phyloP scores from a whole-genome alignment of 2,888 invertebrate genomes.

The Cantharis rufa region DNA sequence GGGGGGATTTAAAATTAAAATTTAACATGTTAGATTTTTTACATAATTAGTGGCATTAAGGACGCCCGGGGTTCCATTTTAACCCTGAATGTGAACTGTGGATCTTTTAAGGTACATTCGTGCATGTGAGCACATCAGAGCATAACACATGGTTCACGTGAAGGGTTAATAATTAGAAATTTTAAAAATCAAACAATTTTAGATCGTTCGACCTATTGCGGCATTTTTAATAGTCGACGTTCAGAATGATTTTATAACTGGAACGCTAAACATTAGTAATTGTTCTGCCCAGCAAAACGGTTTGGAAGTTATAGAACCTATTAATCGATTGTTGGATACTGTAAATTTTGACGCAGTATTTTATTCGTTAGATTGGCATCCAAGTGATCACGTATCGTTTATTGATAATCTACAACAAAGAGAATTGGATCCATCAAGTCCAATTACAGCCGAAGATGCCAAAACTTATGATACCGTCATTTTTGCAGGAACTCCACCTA shows the following conservation, averaged over 20 bases:
- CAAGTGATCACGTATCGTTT: conserved; percentile 93
- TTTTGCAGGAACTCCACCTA: conserved; percentile 83
- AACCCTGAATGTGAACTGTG: too few species aligned
- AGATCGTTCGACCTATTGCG: conserved; percentile 84
- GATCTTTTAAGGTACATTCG: too few species aligned
- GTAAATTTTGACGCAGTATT: conserved; percentile 86
- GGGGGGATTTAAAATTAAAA: not conserved
- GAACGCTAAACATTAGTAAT: conserved; percentile 89
- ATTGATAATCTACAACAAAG: conserved; percentile 86
- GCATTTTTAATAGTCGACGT: conserved; percentile 94
- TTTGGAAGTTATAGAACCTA: conserved; percentile 87
- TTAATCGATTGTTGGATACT: conserved; percentile 80
- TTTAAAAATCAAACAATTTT: conserved; percentile 39
- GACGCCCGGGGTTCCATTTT: not conserved
- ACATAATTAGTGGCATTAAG: not conserved
- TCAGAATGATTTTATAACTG: conserved; percentile 97
- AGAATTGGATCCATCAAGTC: conserved; percentile 72
- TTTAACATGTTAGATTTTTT: too few species aligned
- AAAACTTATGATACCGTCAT: conserved; percentile 90
- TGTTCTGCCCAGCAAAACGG: conserved; percentile 92
- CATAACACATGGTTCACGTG: too few species aligned
- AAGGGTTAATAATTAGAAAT: not conserved
- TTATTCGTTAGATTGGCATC: conserved; percentile 98
- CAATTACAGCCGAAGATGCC: conserved; percentile 75
- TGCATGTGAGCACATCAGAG: too few species aligned